A percentile compares a stretch with the other conserved stretches of the same genome.
Conservation (phyloP, 1,140 invertebrate genomes). For the Apocrypta bakeri region DNA sequence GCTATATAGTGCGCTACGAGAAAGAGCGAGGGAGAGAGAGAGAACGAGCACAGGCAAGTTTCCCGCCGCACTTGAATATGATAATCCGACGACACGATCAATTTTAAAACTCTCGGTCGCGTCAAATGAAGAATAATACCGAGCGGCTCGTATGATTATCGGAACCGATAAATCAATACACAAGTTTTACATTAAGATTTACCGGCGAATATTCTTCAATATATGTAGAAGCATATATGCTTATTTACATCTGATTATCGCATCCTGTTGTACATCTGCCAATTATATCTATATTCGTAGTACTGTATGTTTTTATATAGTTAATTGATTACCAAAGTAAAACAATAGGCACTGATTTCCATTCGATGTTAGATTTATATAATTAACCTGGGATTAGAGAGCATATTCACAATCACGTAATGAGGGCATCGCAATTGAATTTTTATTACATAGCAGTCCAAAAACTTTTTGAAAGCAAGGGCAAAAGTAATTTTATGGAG, state of each 20-base stretch:
- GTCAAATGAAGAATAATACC: constrained; percentile 33
- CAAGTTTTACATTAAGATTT: neutral
- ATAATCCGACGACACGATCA: constrained; percentile 31
- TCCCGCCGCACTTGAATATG: constrained; percentile 5
- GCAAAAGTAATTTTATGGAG: neutral
- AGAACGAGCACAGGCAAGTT: constrained; percentile 10
- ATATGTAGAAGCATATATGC: neutral
- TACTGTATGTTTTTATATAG: no score
- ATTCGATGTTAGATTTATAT: neutral
- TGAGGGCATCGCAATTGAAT: neutral
- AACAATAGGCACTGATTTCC: no score
- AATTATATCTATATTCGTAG: no score
- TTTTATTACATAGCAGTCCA: neutral
- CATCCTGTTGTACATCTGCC: no score
- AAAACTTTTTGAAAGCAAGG: neutral
- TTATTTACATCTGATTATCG: no score
- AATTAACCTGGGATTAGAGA: neutral
- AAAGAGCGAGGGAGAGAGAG: neutral
- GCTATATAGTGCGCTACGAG: neutral
- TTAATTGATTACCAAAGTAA: no score
- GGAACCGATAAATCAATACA: neutral
- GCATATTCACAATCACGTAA: neutral
- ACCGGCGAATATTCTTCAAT: neutral
- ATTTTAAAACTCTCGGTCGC: constrained; percentile 27
- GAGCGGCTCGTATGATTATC: neutral